Base-by-base conservation (phyloP, 2,797 vertebrate genomes). In the Danio kyathit region DNA sequence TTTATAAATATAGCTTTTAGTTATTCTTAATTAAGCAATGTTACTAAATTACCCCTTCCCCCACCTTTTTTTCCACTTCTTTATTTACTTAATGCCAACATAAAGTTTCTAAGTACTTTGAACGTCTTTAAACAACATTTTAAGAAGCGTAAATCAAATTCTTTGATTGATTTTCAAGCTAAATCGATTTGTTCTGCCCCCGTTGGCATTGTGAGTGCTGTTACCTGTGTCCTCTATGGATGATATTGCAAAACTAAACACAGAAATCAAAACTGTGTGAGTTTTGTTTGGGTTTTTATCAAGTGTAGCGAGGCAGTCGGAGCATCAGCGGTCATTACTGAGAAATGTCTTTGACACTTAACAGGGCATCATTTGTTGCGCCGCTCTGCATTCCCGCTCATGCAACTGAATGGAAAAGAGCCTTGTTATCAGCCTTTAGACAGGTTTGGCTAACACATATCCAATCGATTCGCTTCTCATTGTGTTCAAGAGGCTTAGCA, bases 401-500 rank as follows among this genome's bases (percentile, higher is more conserved):
- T 57, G 59, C 57, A 77, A 5, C 21, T 74, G 70, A 73, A 81
- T 21, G 85, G 77, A 83, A 90, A 83, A 48, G 8, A 76, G 84
- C 84, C 86, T 89, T 90, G 88, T 92, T 93, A 94, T 93, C 91
- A 90, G 89, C 84, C 84, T 86, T 86, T 75, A 80, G 91, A 89
- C 90, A 90, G 88, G 81, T 81, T 89, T 91, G 90, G 87, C 85
- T 89, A 92, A 91, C 90, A 90, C 88, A 86, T 88, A 85, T 84
- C 69, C 76, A 65, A 91, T 93, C 87, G 59, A 93, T 93, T 87
- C 51, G 79, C 86, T 87, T 82, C 78, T 90, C 88, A 88, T 92
- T 93, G 90, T 92, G 90, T 88, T 91, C 87, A 89, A 90, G 89
- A 89, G 89, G 90, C 88, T 91, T 90, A 90, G 88, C 89, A 67